These are phyloP conservation scores for Lordiphosa mommai DNA, from an alignment of 1,140 invertebrate species.

Conservation along the genomic window DNA sequence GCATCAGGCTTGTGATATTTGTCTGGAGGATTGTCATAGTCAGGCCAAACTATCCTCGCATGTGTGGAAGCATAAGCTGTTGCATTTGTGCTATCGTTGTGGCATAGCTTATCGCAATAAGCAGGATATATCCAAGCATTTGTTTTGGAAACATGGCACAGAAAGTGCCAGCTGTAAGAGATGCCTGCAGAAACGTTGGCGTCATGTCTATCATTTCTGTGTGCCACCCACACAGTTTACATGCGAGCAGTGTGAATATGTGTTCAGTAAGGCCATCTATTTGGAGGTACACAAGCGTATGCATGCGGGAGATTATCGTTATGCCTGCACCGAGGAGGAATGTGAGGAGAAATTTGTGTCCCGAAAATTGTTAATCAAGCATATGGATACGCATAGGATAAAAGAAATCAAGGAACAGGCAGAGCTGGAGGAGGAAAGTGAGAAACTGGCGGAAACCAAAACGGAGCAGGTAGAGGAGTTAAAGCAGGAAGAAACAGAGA, in stretches of 20 bases:
- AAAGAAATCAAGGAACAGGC: slow-evolving; percentile 22
- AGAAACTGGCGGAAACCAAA: neutral
- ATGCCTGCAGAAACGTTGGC: slow-evolving; percentile 93
- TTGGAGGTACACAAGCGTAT: slow-evolving; percentile 90
- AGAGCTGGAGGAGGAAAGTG: neutral
- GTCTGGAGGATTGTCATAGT: slow-evolving; percentile 88
- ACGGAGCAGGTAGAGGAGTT: slow-evolving; percentile 26
- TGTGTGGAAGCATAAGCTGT: slow-evolving; percentile 92
- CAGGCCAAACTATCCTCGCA: slow-evolving; percentile 88
- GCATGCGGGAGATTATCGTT: slow-evolving; percentile 86
- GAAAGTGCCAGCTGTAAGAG: slow-evolving; percentile 91
- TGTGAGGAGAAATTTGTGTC: slow-evolving; percentile 90
- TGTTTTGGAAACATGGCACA: slow-evolving; percentile 95
- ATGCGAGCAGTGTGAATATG: slow-evolving; percentile 89
- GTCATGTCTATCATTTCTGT: slow-evolving; percentile 94
- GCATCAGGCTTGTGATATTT: slow-evolving; percentile 91
- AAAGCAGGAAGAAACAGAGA: slow-evolving; percentile 55
- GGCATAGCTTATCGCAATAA: slow-evolving; percentile 92
- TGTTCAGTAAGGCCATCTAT: slow-evolving; percentile 87
- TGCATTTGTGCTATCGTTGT: slow-evolving; percentile 91
- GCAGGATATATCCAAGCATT: slow-evolving; percentile 91
- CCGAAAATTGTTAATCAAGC: slow-evolving; percentile 87
- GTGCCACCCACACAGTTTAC: slow-evolving; percentile 87
- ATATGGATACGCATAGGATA: slow-evolving; percentile 80
- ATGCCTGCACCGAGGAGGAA: slow-evolving; percentile 84